phyloP scores from a whole-genome alignment of 1,140 invertebrate species.

The Calliopsis andreniformis region DNA sequence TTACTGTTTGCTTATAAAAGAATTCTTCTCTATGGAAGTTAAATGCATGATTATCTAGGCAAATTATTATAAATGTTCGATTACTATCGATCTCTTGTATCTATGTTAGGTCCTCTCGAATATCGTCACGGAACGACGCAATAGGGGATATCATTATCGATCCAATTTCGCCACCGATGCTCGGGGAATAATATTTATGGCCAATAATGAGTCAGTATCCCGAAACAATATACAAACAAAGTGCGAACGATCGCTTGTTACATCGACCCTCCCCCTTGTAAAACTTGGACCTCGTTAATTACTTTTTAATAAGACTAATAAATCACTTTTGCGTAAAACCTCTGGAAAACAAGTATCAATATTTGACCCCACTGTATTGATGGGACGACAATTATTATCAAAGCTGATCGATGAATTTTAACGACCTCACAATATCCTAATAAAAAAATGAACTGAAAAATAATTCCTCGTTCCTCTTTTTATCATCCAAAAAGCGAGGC shows the following conservation, averaged over 20 bases:
- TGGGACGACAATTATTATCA: background rate
- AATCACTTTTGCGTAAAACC: background rate
- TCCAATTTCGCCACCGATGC: slow-evolving; percentile 1
- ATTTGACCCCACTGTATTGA: background rate
- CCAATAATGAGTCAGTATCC: slow-evolving; percentile 32
- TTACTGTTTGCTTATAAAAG: too few relatives aligned
- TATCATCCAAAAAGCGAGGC: background rate
- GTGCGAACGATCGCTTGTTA: background rate
- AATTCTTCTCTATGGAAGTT: too few relatives aligned
- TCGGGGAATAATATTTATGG: slow-evolving; percentile 36
- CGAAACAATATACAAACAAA: slow-evolving; percentile 24
- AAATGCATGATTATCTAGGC: too few relatives aligned
- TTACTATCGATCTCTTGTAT: slow-evolving; percentile 26
- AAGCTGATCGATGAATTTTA: slow-evolving; percentile 2
- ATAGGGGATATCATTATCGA: slow-evolving; percentile 18
- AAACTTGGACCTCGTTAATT: slow-evolving; percentile 16
- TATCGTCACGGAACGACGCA: background rate
- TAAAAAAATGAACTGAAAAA: too few relatives aligned
- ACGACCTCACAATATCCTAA: background rate
- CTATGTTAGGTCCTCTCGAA: background rate
- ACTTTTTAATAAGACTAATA: slow-evolving; percentile 30
- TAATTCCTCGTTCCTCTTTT: background rate
- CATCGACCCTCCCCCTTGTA: background rate
- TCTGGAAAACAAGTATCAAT: slow-evolving; percentile 4
- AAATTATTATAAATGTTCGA: slow-evolving; percentile 2